Evolutionary conservation across 1,140 invertebrate genomes (phyloP), one percentile per base, ranked within the genome.

Genomic region (Trissolcus basalis): DNA sequence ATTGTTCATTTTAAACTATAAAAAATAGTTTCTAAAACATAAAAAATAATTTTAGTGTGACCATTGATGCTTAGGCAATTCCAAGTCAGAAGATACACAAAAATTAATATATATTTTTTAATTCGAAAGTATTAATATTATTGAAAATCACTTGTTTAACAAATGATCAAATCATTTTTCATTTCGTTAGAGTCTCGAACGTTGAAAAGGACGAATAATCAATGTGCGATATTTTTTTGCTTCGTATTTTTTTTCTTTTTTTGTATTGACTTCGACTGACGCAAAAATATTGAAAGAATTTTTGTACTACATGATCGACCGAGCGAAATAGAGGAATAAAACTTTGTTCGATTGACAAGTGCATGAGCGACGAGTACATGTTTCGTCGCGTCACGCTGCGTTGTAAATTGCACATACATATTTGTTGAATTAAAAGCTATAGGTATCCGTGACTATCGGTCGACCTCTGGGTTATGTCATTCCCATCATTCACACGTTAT

Each of bases 201-300:
- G 19, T 3, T 27, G 19, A 9, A 8, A 39, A 39, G n/a, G 36
- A 39, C 9, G 9, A 39, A 39, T 4, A 39, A 39, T 27, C 36
- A 8, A 11, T 39, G 36, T 1, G n/a, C 19, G 19, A 27, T 27
- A 27, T 27, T 27, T 27, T 3, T 11, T 69, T 69, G 56, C 56
- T 71, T 77, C 50, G 45, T 67, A 67, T 65, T 39, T 39, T 72
- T 68, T 77, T 72, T 67, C 60, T 65, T 39, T 39, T 72, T 68
- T 77, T 72, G 19, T 77, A 77, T 77, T 72, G 64, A 72, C 68
- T 70, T 72, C 49, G 60, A 76, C 64, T 72, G 75, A 77, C 68
- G 75, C 63, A 72, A 77, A 77, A 77, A 77, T 77, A 77, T 72
- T 63, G 63, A 77, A 71, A 69, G 63, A 77, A 77, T 77, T 71